phyloP scores from a whole-genome alignment of 2,797 vertebrate species.

The Huso huso region DNA sequence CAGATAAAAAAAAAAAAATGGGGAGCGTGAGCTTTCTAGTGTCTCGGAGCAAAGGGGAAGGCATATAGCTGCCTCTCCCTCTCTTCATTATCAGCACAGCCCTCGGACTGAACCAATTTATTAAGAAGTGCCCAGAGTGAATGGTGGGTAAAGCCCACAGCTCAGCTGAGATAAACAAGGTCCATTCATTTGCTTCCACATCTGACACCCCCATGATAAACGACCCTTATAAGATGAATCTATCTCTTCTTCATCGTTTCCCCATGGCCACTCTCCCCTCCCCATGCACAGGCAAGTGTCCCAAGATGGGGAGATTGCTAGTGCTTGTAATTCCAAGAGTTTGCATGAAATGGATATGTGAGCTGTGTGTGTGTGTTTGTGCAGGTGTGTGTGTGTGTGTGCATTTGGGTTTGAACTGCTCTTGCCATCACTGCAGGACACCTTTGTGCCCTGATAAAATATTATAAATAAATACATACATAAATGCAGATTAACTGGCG shows the following conservation, averaged over 20 bases:
- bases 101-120: slow-evolving; percentile 87
- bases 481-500: no score
- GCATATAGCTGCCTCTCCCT: slow-evolving; percentile 55
- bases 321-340: no score
- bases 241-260: slow-evolving; percentile 41
- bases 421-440: neutral
- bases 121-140: slow-evolving; percentile 76
- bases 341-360: no score
- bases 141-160: slow-evolving; percentile 78
- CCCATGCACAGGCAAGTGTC: slow-evolving; percentile 28
- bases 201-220: slow-evolving; percentile 91
- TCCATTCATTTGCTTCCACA: slow-evolving; percentile 93
- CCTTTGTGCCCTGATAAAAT: no score
- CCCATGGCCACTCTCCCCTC: slow-evolving; percentile 53
- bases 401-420: neutral
- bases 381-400: neutral
- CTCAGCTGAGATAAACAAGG: slow-evolving; percentile 94
- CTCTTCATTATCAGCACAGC: slow-evolving; percentile 83
- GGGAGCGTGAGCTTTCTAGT: slow-evolving; percentile 39
- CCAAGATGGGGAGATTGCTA: no score
- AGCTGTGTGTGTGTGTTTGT: slow-evolving; percentile 12
- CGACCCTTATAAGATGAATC: slow-evolving; percentile 92
- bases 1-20: slow-evolving; percentile 72
- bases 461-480: no score
- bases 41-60: slow-evolving; percentile 52